phyloP scores from a whole-genome alignment of 2,888 invertebrate species.

The Andrena haemorrhoa region DNA sequence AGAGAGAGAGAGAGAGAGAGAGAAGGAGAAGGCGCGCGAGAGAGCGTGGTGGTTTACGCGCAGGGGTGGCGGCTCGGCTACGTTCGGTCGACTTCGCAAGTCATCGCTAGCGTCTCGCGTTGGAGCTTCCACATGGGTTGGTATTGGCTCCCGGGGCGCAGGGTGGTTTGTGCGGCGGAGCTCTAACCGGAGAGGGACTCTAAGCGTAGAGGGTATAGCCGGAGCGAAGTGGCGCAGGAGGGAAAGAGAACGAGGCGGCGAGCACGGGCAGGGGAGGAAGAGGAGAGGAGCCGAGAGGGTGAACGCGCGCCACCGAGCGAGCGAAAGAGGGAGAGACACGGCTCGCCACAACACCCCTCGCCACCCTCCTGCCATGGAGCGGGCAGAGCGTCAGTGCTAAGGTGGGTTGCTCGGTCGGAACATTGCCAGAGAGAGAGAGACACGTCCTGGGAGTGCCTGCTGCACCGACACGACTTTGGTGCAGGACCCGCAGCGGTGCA shows the following conservation, averaged over 20 bases:
- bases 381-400: slow-evolving; percentile 83
- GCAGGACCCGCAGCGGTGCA: slow-evolving; percentile 69
- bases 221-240: slow-evolving; percentile 55
- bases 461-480: slow-evolving; percentile 72
- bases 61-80: slow-evolving; percentile 74
- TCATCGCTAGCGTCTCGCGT: slow-evolving; percentile 81
- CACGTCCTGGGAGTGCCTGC: slow-evolving; percentile 83
- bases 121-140: slow-evolving; percentile 84
- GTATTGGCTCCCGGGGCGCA: slow-evolving; percentile 85
- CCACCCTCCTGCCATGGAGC: slow-evolving; percentile 71
- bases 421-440: slow-evolving; percentile 80
- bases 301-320: slow-evolving; percentile 44
- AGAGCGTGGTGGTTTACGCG: slow-evolving; percentile 56
- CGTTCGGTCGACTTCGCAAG: slow-evolving; percentile 80
- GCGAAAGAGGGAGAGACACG: slow-evolving; percentile 70
- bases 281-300: slow-evolving; percentile 48
- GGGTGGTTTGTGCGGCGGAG: slow-evolving; percentile 81
- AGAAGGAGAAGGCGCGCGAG: slow-evolving; percentile 21
- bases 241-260: slow-evolving; percentile 42
- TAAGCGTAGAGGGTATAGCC: slow-evolving; percentile 63
- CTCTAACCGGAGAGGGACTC: slow-evolving; percentile 76
- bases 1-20: no score
- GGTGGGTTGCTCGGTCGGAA: slow-evolving; percentile 83
- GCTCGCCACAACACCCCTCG: slow-evolving; percentile 81
- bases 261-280: slow-evolving; percentile 17